phyloP scores from a whole-genome alignment of 2,797 vertebrate genomes.

The Scarus forsteni region DNA sequence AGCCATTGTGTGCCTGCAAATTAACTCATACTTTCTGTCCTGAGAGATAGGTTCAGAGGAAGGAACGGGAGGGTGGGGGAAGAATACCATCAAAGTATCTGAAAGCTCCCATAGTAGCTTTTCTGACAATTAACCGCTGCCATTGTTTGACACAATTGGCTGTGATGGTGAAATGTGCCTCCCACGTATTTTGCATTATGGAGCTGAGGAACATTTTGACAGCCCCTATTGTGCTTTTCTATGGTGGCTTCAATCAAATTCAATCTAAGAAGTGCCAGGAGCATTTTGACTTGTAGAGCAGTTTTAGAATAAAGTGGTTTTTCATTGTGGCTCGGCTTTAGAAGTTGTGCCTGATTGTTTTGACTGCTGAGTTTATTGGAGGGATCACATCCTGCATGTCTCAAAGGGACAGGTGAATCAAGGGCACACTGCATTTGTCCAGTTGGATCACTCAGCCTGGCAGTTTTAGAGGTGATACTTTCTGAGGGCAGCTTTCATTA shows the following conservation, averaged over 20 bases:
- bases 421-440: not conserved
- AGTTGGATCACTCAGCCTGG: too few relatives aligned
- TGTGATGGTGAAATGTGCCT: slow-evolving; percentile 47
- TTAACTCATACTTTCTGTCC: slow-evolving; percentile 56
- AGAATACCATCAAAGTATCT: slow-evolving; percentile 53
- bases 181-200: slow-evolving; percentile 47
- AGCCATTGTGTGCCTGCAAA: slow-evolving; percentile 61
- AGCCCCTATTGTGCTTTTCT: slow-evolving; percentile 41
- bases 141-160: slow-evolving; percentile 66
- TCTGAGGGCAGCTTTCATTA: not conserved
- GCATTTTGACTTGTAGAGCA: slow-evolving; percentile 27
- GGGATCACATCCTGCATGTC: not conserved
- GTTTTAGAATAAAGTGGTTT: not conserved
- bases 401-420: not conserved
- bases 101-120: slow-evolving; percentile 44
- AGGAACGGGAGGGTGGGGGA: slow-evolving; percentile 45
- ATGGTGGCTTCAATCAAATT: slow-evolving; percentile 43
- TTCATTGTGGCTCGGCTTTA: slow-evolving; percentile 3
- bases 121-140: slow-evolving; percentile 54
- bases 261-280: slow-evolving; percentile 25
- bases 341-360: not conserved
- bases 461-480: not conserved
- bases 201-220: slow-evolving; percentile 48
- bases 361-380: slow-evolving; percentile 11
- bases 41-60: slow-evolving; percentile 43